phyloP scores from a whole-genome alignment of 2,113 vertebrate species.

The Lepisosteus oculatus region DNA sequence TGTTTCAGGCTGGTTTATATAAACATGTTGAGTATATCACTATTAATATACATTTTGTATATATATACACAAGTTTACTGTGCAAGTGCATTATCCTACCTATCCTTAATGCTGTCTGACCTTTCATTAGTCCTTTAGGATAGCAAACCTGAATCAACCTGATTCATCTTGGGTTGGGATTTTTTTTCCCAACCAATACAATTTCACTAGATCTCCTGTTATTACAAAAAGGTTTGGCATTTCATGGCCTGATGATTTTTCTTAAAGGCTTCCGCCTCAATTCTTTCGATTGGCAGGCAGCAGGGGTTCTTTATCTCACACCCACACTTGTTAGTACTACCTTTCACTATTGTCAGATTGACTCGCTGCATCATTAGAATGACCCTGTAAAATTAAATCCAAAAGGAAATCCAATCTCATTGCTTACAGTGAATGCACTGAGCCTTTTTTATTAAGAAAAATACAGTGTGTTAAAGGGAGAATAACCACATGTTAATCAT shows the following conservation, averaged over 20 bases:
- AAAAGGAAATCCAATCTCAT: background rate
- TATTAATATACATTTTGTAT: too few relatives aligned
- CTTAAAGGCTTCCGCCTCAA: constrained; percentile 49
- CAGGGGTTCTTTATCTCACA: constrained; percentile 49
- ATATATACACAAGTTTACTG: too few relatives aligned
- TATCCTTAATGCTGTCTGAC: background rate
- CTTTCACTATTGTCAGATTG: constrained; percentile 64
- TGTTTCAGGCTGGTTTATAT: too few relatives aligned
- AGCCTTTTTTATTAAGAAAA: background rate
- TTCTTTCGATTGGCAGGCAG: constrained; percentile 45
- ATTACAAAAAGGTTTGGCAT: constrained; percentile 40
- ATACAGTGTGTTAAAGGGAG: background rate
- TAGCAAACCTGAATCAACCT: background rate
- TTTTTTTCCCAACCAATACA: constrained; percentile 32
- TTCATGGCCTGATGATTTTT: constrained; percentile 49
- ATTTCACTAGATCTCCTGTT: constrained; percentile 38
- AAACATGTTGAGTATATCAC: too few relatives aligned
- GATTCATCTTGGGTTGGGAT: background rate
- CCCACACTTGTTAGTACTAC: constrained; percentile 50
- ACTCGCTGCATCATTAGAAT: constrained; percentile 54
- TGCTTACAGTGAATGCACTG: background rate
- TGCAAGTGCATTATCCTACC: background rate
- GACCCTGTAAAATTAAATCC: constrained; percentile 41
- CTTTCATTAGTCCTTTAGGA: background rate
- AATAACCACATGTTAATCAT: background rate